phyloP scores from a whole-genome alignment of 30 jellyfish, hydroid and myxozoan genomes.

The Hydractinia echinata region DNA sequence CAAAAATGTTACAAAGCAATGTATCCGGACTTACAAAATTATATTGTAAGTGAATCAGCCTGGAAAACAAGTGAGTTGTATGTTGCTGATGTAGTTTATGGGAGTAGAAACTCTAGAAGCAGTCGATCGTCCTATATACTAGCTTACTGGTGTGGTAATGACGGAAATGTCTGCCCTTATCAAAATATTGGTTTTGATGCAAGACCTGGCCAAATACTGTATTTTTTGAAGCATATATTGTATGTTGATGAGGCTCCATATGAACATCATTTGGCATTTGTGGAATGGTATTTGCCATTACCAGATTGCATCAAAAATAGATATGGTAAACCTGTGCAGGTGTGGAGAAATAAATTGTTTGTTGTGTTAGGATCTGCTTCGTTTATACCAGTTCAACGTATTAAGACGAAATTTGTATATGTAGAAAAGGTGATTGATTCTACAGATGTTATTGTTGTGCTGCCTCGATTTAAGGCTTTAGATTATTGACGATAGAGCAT shows the following conservation, averaged over 20 bases:
- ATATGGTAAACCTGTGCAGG: conserved; percentile 19
- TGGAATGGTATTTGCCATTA: neutral
- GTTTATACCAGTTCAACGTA: conserved; percentile 20
- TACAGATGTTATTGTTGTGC: conserved; percentile 15
- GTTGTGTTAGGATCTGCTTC: conserved; percentile 12
- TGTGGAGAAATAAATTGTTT: neutral
- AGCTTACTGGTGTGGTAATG: too few species aligned
- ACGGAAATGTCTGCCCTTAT: too few species aligned
- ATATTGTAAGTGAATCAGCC: too few species aligned
- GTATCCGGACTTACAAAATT: too few species aligned
- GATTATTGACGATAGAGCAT: neutral
- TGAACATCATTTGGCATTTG: neutral
- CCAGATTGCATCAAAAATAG: neutral
- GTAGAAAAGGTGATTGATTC: neutral
- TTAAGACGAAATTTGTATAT: conserved; percentile 2
- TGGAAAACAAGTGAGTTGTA: too few species aligned
- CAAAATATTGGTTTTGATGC: too few species aligned
- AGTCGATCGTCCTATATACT: too few species aligned
- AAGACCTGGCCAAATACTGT: too few species aligned
- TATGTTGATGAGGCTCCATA: neutral
- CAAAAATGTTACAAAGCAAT: too few species aligned
- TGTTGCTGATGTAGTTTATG: too few species aligned
- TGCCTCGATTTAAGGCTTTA: conserved; percentile 5
- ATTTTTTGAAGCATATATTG: neutral
- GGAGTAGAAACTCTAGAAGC: too few species aligned